These are phyloP conservation scores for Gila robusta DNA, from an alignment of 2,797 vertebrate genomes.

Conservation along the genomic window DNA sequence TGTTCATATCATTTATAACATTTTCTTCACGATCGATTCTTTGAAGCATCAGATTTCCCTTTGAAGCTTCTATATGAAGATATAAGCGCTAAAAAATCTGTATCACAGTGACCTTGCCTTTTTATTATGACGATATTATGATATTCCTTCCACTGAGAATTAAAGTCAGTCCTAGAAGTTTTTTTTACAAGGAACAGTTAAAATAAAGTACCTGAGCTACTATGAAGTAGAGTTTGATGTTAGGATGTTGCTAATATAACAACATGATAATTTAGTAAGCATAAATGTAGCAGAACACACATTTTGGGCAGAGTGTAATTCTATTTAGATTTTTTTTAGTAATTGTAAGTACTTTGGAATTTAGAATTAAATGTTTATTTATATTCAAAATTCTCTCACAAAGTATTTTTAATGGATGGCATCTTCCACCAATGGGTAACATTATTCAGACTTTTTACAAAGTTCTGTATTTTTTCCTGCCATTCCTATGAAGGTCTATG, in stretches of 20 bases:
- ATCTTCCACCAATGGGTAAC: neutral
- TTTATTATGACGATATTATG: constrained; percentile 10
- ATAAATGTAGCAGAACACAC: neutral
- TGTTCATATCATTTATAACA: constrained; percentile 33
- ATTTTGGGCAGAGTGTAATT: neutral
- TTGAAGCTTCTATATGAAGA: constrained; percentile 50
- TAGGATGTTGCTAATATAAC: neutral
- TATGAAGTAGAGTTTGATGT: too few species aligned
- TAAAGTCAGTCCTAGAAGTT: neutral
- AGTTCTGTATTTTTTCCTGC: neutral
- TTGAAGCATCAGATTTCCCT: constrained; percentile 37
- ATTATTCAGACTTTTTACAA: neutral
- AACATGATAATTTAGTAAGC: neutral
- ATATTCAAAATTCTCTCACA: neutral
- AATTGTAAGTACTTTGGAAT: neutral
- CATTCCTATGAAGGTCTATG: neutral
- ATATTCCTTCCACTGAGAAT: constrained; percentile 3
- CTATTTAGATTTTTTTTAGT: neutral
- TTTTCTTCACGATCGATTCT: constrained; percentile 47
- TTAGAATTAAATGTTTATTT: neutral
- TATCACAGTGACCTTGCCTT: constrained; percentile 21
- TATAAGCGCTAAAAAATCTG: neutral
- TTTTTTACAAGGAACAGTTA: neutral
- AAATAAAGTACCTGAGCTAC: neutral
- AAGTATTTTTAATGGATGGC: neutral